Conservation (phyloP, 2,888 invertebrate genomes). For the Athrips mouffetella region DNA sequence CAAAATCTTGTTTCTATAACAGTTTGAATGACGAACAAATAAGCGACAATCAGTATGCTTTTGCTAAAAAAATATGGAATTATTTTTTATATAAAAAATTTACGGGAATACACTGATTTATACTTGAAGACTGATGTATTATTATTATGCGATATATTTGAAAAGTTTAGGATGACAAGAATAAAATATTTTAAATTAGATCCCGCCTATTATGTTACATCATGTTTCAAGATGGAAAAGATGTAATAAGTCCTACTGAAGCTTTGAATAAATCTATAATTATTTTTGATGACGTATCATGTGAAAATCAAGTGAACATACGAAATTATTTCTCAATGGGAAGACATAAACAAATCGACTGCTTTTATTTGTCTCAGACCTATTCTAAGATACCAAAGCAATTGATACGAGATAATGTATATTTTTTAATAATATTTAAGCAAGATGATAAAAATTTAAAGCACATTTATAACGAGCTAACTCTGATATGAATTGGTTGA, state of each 20-base stretch:
- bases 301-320: constrained; percentile 20
- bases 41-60: constrained; percentile 2
- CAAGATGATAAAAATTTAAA: constrained; percentile 33
- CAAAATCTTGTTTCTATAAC: constrained; percentile 20
- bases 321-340: constrained; percentile 20
- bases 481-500: constrained; percentile 26
- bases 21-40: constrained; percentile 18
- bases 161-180: constrained; percentile 30
- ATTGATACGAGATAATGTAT: constrained; percentile 29
- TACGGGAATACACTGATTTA: constrained; percentile 29
- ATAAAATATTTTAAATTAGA: constrained; percentile 28
- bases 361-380: constrained; percentile 29
- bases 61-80: constrained; percentile 22
- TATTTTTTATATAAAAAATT: constrained; percentile 22
- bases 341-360: constrained; percentile 19
- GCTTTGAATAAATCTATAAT: constrained; percentile 16
- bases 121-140: constrained; percentile 29
- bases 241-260: background rate
- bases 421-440: constrained; percentile 30
- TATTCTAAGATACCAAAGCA: constrained; percentile 36
- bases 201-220: constrained; percentile 26
- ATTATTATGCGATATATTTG: constrained; percentile 31
- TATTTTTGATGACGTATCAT: constrained; percentile 19
- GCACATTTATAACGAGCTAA: constrained; percentile 34
- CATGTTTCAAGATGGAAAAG: constrained; percentile 17